Evolutionary conservation across 2,888 invertebrate genomes (phyloP), one percentile per base, ranked within the genome.

Genomic region (Stenichneumon culpator): DNA sequence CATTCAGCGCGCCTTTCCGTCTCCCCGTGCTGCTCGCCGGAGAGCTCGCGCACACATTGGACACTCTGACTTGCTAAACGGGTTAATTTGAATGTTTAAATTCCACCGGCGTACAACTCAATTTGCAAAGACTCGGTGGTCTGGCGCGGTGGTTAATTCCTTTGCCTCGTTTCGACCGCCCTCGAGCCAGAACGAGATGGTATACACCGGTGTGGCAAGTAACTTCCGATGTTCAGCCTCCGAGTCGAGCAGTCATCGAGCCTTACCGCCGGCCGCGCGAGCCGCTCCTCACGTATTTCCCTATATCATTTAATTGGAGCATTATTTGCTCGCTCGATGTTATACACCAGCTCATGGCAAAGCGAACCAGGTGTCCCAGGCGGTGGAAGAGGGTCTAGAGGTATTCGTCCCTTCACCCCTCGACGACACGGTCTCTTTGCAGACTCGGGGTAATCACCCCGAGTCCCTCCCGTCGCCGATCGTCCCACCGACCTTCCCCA

Each of bases 1-100:
- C 14, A 16, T 47, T 47, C 16, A 16, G 44, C 44, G 44, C 44
- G 44, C 44, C 44, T 54, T 57, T 52, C 70, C 73, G 83, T 77
- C 82, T 63, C 69, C 28, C 54, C 39, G 63, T 44, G 47, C 28
- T 82, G 50, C 39, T 74, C 74, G 60, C 44, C 47, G 11, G 67
- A 82, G 68, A 82, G 72, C 84, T 81, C 80, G 68, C 52, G 88
- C 89, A 87, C 90, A 94, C 91, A 92, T 93, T 91, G 91, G 88
- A 89, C 89, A 89, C 89, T 92, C 93, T 92, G 91, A 92, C 93
- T 93, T 92, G 92, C 91, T 92, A 93, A 93, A 91, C 88, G 90
- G 91, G 92, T 92, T 93, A 93, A 93, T 93, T 93, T 92, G 91
- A 93, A 93, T 93, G 92, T 92, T 93, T 92, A 92, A 93, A 93